A percentile compares a stretch with the other conserved stretches of the same genome.
These are phyloP conservation scores for Drosophila kanapiae DNA, from an alignment of 1,140 invertebrate genomes.

Conservation along the genomic window DNA sequence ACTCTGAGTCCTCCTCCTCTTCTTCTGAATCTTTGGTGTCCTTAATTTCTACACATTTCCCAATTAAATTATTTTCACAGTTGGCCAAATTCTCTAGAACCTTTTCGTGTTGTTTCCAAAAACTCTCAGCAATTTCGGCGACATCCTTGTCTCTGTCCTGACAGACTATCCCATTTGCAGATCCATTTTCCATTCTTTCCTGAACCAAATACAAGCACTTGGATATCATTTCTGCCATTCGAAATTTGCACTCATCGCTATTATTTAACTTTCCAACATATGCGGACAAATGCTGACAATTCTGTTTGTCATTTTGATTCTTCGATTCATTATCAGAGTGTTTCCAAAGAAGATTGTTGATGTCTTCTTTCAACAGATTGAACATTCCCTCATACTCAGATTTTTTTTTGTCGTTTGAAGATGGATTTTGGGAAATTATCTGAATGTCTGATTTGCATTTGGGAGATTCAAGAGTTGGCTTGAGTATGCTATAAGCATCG, in stretches of 20 bases:
- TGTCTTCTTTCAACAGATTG: background rate
- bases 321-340: background rate
- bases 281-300: too few species aligned
- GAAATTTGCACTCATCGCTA: slow-evolving; percentile 3
- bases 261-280: too few species aligned
- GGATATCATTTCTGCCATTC: slow-evolving; percentile 5
- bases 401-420: background rate
- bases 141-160: background rate
- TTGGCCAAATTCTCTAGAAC: background rate
- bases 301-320: too few species aligned
- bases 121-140: background rate
- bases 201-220: slow-evolving; percentile 11
- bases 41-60: background rate
- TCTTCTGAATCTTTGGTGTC: background rate
- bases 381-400: background rate
- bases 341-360: background rate
- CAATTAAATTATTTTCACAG: background rate
- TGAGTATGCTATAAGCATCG: background rate
- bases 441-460: background rate
- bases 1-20: background rate
- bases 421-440: too few species aligned
- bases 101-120: background rate
- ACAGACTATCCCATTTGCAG: background rate
- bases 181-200: background rate
- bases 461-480: too few species aligned